Conservation (phyloP, 2,888 invertebrate species). For the Nemotelus pantherinus region DNA sequence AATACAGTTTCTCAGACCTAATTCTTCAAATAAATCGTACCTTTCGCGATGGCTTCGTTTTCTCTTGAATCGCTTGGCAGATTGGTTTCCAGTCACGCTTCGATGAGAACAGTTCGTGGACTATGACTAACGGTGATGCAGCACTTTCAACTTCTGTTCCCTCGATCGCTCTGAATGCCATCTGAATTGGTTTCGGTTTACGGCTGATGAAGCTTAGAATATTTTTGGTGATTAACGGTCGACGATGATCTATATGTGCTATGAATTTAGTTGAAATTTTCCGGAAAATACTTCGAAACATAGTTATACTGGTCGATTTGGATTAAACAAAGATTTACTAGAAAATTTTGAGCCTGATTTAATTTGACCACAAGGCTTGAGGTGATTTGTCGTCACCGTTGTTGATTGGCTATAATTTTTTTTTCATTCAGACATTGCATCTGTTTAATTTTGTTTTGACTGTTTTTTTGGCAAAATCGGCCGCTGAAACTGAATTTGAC, state of each 20-base stretch:
- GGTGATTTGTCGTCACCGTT: too few species aligned
- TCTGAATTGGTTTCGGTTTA: constrained; percentile 66
- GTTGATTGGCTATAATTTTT: too few species aligned
- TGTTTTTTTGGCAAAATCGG: too few species aligned
- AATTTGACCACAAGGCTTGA: too few species aligned
- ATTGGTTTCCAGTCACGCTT: constrained; percentile 88
- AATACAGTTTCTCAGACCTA: neutral
- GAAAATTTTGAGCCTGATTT: too few species aligned
- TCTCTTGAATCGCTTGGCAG: constrained; percentile 73
- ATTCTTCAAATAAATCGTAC: constrained; percentile 60
- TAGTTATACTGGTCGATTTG: neutral
- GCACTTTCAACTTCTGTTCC: constrained; percentile 58
- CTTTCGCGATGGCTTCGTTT: constrained; percentile 71
- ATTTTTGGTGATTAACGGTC: neutral
- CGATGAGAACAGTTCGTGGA: constrained; percentile 88
- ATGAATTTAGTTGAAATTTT: neutral
- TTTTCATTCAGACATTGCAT: too few species aligned
- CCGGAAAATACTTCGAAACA: neutral
- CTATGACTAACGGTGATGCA: constrained; percentile 76
- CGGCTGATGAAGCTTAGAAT: constrained; percentile 2
- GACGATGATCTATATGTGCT: neutral
- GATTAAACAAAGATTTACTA: too few species aligned
- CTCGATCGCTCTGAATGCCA: constrained; percentile 76
- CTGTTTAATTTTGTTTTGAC: too few species aligned
- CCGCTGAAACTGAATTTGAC: too few species aligned